A percentile compares a stretch with the other conserved stretches of the same genome.
Evolutionary conservation across 1,140 invertebrate genomes (phyloP).

Genomic region (Eumaeus atala): DNA sequence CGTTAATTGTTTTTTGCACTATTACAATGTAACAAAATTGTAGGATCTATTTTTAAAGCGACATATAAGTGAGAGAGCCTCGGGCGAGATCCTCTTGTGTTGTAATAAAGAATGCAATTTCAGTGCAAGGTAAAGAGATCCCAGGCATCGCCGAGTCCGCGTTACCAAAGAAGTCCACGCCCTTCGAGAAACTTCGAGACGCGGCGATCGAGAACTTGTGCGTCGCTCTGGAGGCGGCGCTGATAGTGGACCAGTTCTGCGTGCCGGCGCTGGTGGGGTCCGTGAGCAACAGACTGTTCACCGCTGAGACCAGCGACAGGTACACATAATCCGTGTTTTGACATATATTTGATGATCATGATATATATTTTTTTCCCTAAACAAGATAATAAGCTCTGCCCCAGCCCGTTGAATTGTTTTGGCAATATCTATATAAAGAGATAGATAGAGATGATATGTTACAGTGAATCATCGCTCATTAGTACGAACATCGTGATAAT

Average conservation of each 20-base stretch:
- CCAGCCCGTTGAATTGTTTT: no score
- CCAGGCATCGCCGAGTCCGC: constrained; percentile 48
- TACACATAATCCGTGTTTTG: no score
- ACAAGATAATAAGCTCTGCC: no score
- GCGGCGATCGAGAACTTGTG: constrained; percentile 97
- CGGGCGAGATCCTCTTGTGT: no score
- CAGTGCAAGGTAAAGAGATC: constrained; percentile 76
- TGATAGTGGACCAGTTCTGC: constrained; percentile 90
- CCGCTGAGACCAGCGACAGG: constrained; percentile 88
- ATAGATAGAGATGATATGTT: no score
- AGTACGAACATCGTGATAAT: constrained; percentile 98
- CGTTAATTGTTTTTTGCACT: no score
- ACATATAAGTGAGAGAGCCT: no score
- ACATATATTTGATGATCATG: no score
- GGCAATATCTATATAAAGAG: no score
- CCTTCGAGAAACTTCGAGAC: constrained; percentile 90
- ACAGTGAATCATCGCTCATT: constrained; percentile 90
- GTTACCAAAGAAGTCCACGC: constrained; percentile 54
- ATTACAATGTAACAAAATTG: no score
- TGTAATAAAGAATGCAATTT: constrained; percentile 15
- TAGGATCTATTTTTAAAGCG: no score
- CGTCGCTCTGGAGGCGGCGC: constrained; percentile 91
- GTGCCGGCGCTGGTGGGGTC: constrained; percentile 95
- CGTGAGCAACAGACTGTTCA: constrained; percentile 95
- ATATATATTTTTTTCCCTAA: no score